Base-by-base conservation (phyloP, 1,140 invertebrate genomes). In the Bathynomus jamesi region DNA sequence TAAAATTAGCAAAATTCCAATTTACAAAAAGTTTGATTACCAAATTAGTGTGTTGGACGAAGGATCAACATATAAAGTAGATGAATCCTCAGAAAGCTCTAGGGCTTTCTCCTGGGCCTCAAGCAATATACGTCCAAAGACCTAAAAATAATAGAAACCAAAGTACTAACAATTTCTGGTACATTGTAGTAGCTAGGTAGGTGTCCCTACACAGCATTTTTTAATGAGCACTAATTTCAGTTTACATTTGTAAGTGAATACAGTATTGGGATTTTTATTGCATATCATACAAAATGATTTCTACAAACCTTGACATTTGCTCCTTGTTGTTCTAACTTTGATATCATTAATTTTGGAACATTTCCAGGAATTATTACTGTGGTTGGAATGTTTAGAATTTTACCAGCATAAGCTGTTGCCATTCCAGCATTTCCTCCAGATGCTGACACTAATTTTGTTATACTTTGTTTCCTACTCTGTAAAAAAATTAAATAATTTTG, bases 351-450 rank as follows among this genome's bases (percentile, higher is more conserved):
- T 8, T 72, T 67, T 27, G 82, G 80, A 2, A 84, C 83, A 28
- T 79, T 82, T 29, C 77, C 74, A 0, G 85, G 84, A 10, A 86
- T 79, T 63, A 83, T 81, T 46, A 86, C 81, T 13, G 81, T 83
- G 29, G 81, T 80, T n/a, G 82, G 81, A n/a, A 85, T 61, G 8
- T 77, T 76, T 2, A 86, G 75, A 31, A 81, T 78, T 24, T 79
- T 74, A 1, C 83, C 82, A 0, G 82, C 76, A 76, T 84, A 84
- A 0, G 85, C 84, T 11, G 85, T 79, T 4, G 86, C 85, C 65
- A 86, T 71, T 3, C 85, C 86, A 27, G 85, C 85, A 80, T 86
- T 87, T 3, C 86, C 86, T n/a, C 85, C 84, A 29, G 85, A 86
- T 24, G 85, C 83, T 76, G 83, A 82, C 30, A 85, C 80, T 8